A percentile compares a stretch with the other conserved stretches of the same genome.
phyloP scores from a whole-genome alignment of 1,140 invertebrate species.

The Drosophila tristis region DNA sequence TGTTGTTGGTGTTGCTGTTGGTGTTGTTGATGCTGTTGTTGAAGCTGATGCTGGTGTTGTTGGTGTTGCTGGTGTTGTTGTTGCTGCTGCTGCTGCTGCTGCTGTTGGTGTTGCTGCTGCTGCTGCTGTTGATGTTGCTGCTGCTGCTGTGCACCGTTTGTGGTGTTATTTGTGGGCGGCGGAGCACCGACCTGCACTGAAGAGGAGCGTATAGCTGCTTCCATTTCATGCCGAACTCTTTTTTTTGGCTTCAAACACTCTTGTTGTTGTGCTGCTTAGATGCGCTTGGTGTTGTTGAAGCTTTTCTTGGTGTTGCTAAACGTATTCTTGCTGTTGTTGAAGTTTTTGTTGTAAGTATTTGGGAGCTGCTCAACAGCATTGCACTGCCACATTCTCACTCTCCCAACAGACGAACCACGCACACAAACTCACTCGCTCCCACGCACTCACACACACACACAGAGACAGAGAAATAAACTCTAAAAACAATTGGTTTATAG shows the following conservation, averaged over 20 bases:
- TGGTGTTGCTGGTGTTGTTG: slow-evolving; percentile 57
- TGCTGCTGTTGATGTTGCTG: slow-evolving; percentile 62
- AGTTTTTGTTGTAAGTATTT: slow-evolving; percentile 17
- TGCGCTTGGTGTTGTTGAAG: slow-evolving; percentile 48
- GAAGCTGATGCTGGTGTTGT: slow-evolving; percentile 33
- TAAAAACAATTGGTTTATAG: slow-evolving; percentile 33
- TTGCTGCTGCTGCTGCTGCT: slow-evolving; percentile 35
- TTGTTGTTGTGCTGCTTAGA: slow-evolving; percentile 67
- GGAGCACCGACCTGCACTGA: slow-evolving; percentile 84
- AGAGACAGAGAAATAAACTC: slow-evolving; percentile 11
- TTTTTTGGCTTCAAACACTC: slow-evolving; percentile 79
- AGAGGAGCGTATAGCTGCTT: slow-evolving; percentile 84
- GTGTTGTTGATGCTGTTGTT: slow-evolving; percentile 45
- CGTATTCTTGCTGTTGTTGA: slow-evolving; percentile 35
- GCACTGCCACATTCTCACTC: slow-evolving; percentile 66
- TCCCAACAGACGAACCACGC: background rate
- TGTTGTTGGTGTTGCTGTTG: slow-evolving; percentile 69
- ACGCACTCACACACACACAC: too few relatives aligned
- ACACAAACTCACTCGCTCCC: too few relatives aligned
- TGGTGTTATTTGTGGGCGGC: slow-evolving; percentile 75
- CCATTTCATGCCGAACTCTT: slow-evolving; percentile 84
- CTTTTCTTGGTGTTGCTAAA: slow-evolving; percentile 1
- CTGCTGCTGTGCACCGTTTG: slow-evolving; percentile 66
- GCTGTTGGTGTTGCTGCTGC: slow-evolving; percentile 65
- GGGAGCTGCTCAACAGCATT: slow-evolving; percentile 55